A percentile compares a stretch with the other conserved stretches of the same genome.
phyloP scores from a whole-genome alignment of 2,888 invertebrate species.

The Philonicus albiceps region DNA sequence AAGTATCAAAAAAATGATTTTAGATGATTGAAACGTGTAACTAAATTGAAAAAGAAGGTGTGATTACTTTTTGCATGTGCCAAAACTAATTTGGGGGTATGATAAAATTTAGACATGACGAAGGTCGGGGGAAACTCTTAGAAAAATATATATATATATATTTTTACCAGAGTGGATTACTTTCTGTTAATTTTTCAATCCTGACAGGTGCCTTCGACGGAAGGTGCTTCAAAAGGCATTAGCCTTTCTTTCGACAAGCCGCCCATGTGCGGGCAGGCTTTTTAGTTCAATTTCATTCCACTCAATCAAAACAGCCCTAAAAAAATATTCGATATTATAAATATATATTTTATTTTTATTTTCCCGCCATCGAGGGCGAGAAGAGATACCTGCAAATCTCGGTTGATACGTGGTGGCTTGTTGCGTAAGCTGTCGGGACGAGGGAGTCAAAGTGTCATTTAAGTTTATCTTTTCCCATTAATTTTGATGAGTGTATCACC shows the following conservation, averaged over 20 bases:
- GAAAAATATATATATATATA: not conserved
- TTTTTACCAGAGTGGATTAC: not conserved
- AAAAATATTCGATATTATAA: not conserved
- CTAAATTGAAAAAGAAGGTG: not conserved
- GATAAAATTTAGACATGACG: not conserved
- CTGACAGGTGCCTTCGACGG: not conserved
- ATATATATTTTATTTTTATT: not conserved
- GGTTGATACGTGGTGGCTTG: not conserved
- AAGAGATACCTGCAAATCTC: not conserved
- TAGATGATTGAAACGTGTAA: not conserved
- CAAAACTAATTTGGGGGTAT: not conserved
- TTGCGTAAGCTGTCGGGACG: not conserved
- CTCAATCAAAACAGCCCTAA: not conserved
- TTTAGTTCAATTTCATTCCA: not conserved
- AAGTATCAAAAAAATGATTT: too few species aligned
- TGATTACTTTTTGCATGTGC: not conserved
- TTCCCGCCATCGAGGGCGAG: not conserved
- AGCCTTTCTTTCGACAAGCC: not conserved
- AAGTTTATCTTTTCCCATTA: slow-evolving; percentile 1
- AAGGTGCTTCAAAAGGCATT: not conserved
- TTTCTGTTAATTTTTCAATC: not conserved
- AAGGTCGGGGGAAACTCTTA: not conserved
- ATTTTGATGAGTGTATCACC: slow-evolving; percentile 3
- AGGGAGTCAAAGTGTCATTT: not conserved
- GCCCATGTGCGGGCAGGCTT: not conserved